Evolutionary conservation across 2,888 invertebrate species (phyloP), one percentile per base, ranked within the genome.

Genomic region (Xestia ashworthii): DNA sequence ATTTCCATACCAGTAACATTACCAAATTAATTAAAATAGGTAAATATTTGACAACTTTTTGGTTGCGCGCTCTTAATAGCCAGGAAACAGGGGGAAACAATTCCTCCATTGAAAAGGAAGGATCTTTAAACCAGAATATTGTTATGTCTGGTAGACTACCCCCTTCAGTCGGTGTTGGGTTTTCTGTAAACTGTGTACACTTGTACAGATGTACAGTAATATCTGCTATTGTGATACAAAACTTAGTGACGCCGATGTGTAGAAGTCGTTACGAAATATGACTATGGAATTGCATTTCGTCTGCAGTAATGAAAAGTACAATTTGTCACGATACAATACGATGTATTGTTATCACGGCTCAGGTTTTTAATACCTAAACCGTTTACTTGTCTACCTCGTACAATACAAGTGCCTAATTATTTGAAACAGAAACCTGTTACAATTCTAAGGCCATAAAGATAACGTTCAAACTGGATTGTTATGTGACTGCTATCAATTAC

Each of bases 381-480:
- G 19, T 67, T 53, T 11, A 32, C 41, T 16, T 14, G 22, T 32
- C 8, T 65, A n/a, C n/a, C 5, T n/a, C n/a, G 22, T 0, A 46
- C 38, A 66, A 48, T 48, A 32, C 16, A 38, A 58, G 11, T 76
- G 16, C 16, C 22, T 73, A 25, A 78, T 53, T 73, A 46, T 48
- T 73, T 46, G 2, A 53, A 70, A 71, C 46, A 41, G 6, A 62
- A 79, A 79, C 73, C 46, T 53, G 38, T 79, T 78, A 32, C 44
- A 58, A 4, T 22, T n/a, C 66, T 32, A 32, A 55, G 9, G 58
- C 32, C n/a, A 38, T 44, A 53, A 67, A 79, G 78, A 79, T 79
- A 67, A 73, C 58, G 19, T 22, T 53, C 22, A 46, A 73, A 78
- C 58, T 72, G 58, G 44, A 46, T 69, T 38, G 22, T 55, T 32